Percentiles rank a stretch among this genome's conserved stretches.
Conservation (phyloP, 2,797 vertebrate species). For the Myotis findleyi region DNA sequence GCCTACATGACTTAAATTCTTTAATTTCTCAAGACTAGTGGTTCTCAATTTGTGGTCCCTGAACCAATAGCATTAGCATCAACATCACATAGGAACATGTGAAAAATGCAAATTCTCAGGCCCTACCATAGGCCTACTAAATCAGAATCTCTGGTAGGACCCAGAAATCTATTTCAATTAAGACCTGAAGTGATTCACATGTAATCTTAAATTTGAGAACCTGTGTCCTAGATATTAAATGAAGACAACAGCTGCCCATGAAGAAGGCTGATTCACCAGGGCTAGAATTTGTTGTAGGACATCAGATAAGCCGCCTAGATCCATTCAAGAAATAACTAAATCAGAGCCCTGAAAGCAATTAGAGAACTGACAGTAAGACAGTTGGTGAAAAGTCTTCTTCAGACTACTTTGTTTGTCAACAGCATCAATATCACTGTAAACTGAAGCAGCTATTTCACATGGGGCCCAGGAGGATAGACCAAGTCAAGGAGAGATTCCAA, state of each 20-base stretch:
- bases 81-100: not conserved
- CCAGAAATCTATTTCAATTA: not conserved
- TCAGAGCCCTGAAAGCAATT: not conserved
- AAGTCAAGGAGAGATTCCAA: not conserved
- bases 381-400: conserved; percentile 3
- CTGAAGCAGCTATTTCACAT: conserved; percentile 27
- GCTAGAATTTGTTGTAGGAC: not conserved
- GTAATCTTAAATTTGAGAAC: not conserved
- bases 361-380: not conserved
- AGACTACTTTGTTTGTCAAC: not conserved
- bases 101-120: not conserved
- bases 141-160: not conserved
- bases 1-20: not conserved
- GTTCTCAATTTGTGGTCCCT: not conserved
- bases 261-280: conserved; percentile 16
- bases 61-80: not conserved
- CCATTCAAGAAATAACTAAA: not conserved
- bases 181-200: not conserved
- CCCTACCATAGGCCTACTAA: not conserved
- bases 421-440: not conserved
- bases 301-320: not conserved
- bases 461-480: not conserved
- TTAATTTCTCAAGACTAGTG: not conserved
- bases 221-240: conserved; percentile 48
- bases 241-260: not conserved